Evolutionary conservation across 2,888 invertebrate species (phyloP), one percentile per base, ranked within the genome.

Genomic region (Gasteruption jaculator): DNA sequence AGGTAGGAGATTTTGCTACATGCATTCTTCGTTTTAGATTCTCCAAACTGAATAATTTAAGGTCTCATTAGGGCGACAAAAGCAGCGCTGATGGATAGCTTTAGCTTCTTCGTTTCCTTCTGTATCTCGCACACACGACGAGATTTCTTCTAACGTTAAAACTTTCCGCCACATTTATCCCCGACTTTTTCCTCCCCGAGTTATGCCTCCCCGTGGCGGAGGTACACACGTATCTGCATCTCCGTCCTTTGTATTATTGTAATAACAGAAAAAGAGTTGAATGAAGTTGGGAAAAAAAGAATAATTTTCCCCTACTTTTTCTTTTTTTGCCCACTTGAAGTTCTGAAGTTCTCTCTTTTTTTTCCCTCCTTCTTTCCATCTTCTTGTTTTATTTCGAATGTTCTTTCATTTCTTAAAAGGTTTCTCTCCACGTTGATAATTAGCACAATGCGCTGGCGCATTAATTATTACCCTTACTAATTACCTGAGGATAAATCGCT

Each of bases 391-490:
- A 67, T 69, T 67, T 63, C 63, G 60, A 64, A 68, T 67, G 65
- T 68, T 68, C 68, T 68, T 69, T 70, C 70, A 70, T 70, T 70
- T 68, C 70, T 70, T 69, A 70, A 70, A 70, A 70, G 68, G 65
- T 66, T 67, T n/a, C n/a, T n/a, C n/a, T n/a, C 62, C 63, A 61
- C 63, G 50, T 57, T 63, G 62, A 69, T 70, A 70, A 70, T 70
- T 70, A 70, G 69, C 59, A 62, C 70, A 68, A 70, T 70, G 67
- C 65, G 65, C 68, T 54, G 61, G 58, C 52, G 60, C 69, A 70
- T 70, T 69, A 70, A 70, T 70, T 70, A 70, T 70, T 70, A 62
- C 61, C 58, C 59, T 61, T 58, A 60, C 68, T 70, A 70, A 70
- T 70, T 70, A 70, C 63, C 65, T 62, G 58, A 63, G 67, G 69